Evolutionary conservation across 1,140 invertebrate species (phyloP), one percentile per base, ranked within the genome.

Genomic region (Apis florea): DNA sequence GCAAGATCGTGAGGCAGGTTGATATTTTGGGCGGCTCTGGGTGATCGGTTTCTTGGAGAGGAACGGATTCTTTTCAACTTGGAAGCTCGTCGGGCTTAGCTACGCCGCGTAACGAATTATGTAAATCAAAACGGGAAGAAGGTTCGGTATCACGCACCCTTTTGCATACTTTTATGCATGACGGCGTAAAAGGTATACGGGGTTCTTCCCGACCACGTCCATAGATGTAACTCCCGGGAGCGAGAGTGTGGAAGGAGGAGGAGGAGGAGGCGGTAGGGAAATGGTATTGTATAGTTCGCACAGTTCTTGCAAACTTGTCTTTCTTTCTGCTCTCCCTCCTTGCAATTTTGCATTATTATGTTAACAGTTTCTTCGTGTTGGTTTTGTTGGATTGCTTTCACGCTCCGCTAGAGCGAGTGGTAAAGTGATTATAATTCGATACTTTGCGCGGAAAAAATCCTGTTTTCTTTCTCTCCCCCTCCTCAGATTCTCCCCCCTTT

Each of bases 81-180:
- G n/a, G n/a, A n/a, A n/a, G n/a, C n/a, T n/a, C n/a, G n/a, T n/a
- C n/a, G n/a, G n/a, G n/a, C n/a, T n/a, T n/a, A n/a, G 49, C 40
- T n/a, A 31, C 11, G 58, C 61, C 53, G 82, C 74, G 69, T 68
- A 85, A 83, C 80, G 85, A 91, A 90, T 92, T 92, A 90, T 90
- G 90, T 86, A 90, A 91, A 92, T 92, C 74, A 85, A 88, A 87
- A 81, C 85, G 82, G 86, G 84, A 13, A 77, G 66, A 70, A 83
- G 86, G 86, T 51, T 90, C 83, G 84, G 83, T 90, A 90, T 90
- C 88, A 85, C 87, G 88, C 85, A 88, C 83, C 69, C 83, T 63
- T 40, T 75, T 88, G 86, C 85, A 82, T 83, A 87, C 83, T 77
- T 83, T 75, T 68, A 83, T 77, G 71, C 67, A 77, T 75, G 85